phyloP scores from a whole-genome alignment of 2,888 invertebrate genomes.

The Caenorhabditis imperialis region DNA sequence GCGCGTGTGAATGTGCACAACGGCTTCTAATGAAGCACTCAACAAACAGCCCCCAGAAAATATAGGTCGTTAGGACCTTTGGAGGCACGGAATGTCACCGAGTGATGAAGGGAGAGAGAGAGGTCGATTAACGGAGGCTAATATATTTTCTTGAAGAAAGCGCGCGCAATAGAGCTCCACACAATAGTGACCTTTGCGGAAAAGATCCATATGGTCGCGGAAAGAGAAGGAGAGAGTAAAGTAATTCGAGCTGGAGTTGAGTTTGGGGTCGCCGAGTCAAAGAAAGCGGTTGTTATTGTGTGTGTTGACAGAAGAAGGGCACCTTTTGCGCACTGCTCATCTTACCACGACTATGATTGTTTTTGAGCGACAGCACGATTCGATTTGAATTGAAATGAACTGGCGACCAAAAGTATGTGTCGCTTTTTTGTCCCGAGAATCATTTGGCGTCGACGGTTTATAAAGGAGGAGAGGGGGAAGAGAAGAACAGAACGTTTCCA shows the following conservation, averaged over 20 bases:
- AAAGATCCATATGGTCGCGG: constrained; percentile 36
- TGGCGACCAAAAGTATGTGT: background rate
- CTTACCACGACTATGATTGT: constrained; percentile 48
- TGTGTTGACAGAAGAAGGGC: constrained; percentile 50
- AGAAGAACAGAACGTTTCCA: constrained; percentile 15
- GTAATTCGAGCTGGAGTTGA: constrained; percentile 47
- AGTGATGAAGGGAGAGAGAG: too few species aligned
- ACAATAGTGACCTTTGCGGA: constrained; percentile 14
- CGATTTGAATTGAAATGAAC: too few species aligned
- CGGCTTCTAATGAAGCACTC: constrained; percentile 36
- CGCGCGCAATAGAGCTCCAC: background rate
- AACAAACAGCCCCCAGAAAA: background rate
- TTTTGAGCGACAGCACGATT: constrained; percentile 18
- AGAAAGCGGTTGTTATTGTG: constrained; percentile 36
- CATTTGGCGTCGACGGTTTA: constrained; percentile 15
- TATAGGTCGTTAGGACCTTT: background rate
- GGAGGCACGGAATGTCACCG: too few species aligned
- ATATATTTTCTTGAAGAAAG: constrained; percentile 38
- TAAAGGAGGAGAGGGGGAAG: background rate
- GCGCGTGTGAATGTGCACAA: constrained; percentile 36
- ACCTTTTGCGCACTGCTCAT: constrained; percentile 48
- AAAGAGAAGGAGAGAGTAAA: constrained; percentile 3
- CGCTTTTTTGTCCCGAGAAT: constrained; percentile 31
- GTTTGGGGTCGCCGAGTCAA: constrained; percentile 12
- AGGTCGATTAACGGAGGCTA: constrained; percentile 35